These are phyloP conservation scores for Manis pentadactyla DNA, from an alignment of 2,797 vertebrate genomes.

Conservation along the genomic window DNA sequence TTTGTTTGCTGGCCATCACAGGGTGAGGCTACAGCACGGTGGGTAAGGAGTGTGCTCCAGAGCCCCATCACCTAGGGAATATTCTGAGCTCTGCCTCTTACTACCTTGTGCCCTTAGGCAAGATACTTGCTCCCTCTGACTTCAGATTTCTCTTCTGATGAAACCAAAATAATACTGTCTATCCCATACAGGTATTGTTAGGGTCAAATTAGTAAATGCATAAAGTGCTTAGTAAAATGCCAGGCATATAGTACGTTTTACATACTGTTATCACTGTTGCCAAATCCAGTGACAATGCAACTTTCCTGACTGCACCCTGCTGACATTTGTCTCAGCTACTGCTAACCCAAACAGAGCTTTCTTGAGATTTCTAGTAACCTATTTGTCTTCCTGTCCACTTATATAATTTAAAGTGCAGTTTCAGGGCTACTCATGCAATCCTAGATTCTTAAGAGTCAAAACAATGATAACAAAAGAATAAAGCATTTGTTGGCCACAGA, in stretches of 20 bases:
- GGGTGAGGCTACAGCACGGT: background rate
- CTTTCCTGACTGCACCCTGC: background rate
- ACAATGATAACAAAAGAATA: background rate
- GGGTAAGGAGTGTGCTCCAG: fast-evolving
- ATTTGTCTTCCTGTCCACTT: background rate
- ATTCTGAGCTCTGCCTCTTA: background rate
- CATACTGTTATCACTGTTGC: background rate
- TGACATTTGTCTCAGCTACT: background rate
- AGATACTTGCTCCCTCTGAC: background rate
- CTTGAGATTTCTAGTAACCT: background rate
- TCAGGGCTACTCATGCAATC: background rate
- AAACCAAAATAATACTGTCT: background rate
- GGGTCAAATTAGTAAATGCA: background rate
- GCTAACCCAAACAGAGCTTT: background rate
- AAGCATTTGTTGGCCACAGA: background rate
- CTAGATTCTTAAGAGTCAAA: background rate
- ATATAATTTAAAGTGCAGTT: background rate
- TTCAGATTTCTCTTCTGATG: background rate
- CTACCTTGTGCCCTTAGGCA: background rate
- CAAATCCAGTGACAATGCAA: background rate
- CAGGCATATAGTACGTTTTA: background rate
- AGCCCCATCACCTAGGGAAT: background rate
- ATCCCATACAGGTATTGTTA: background rate
- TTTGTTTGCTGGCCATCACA: background rate
- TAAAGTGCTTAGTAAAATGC: background rate